phyloP scores from a whole-genome alignment of 2,888 invertebrate species.

The Campoplex capitator region DNA sequence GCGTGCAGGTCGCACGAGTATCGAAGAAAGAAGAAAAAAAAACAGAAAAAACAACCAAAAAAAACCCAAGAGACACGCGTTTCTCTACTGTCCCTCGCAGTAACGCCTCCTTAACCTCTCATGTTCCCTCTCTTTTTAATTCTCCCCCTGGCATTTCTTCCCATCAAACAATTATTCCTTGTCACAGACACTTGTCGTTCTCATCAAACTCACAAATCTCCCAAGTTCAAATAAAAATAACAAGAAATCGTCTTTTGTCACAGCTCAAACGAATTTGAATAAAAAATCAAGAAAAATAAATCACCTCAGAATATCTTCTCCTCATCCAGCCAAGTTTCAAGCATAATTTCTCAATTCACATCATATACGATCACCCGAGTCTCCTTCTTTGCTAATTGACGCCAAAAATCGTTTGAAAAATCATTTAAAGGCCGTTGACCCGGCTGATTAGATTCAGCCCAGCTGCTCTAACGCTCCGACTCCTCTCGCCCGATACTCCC shows the following conservation, averaged over 20 bases:
- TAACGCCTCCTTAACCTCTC: conserved; percentile 41
- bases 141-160: not conserved
- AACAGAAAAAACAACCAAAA: conserved; percentile 24
- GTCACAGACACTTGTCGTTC: conserved; percentile 46
- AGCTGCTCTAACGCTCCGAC: not conserved
- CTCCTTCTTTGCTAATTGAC: not conserved
- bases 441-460: not conserved
- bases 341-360: not conserved
- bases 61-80: conserved; percentile 15
- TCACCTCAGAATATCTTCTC: not conserved
- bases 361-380: not conserved
- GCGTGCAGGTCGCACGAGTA: conserved; percentile 66
- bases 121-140: conserved; percentile 10
- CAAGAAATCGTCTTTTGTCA: not conserved
- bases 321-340: not conserved
- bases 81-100: conserved; percentile 8
- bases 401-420: not conserved
- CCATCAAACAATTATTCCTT: conserved; percentile 42
- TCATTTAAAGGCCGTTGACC: not conserved
- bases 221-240: not conserved
- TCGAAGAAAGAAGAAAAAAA: conserved; percentile 46
- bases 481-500: not conserved
- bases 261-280: not conserved
- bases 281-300: not conserved
- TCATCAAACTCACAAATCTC: not conserved